Base-by-base conservation (phyloP, 2,113 vertebrate genomes). In the Tragulus kanchil region DNA sequence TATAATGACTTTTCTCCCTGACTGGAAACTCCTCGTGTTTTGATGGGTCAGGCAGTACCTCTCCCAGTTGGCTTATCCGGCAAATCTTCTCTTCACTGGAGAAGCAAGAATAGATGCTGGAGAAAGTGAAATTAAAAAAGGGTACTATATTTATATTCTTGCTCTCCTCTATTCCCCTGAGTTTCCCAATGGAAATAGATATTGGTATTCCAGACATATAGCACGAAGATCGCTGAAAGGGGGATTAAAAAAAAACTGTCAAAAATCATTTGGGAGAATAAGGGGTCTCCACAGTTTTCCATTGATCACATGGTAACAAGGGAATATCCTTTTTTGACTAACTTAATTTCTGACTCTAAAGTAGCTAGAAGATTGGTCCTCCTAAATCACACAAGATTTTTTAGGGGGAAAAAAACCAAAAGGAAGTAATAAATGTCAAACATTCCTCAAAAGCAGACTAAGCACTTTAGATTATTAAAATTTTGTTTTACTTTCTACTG, bases 381-480 rank as follows among this genome's bases (percentile, higher is more conserved):
- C 84, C 36, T 97, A 96, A 98, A 97, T 97, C 52, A 93, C 16
- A 21, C 10, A 93, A 95, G 23, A 87, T 90, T 97, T 98, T 83
- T 93, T 85, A 78, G 7, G 90, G 7, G 90, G 28, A 58, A 90
- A 50, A 89, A 85, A 90, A 90, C 2, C 82, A 92, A 97, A 97
- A 97, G 85, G 96, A 98, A 97, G 82, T 79, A 97, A 98, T 98
- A 98, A 98, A 98, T 93, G 79, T 95, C 93, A 98, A 96, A 78
- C 9, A 85, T 14, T 87, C 23, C 73, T 96, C 42, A 95, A 97
- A 98, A 98, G 78, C 59, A 97, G 87, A 5, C 64, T 97, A 88
- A 31, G 62, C 21, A 90, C 58, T 97, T 97, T 71, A 94, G 75
- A 90, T 90, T 89, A 42, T 90, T 85, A 42, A 17, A 48, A 50